phyloP scores from a whole-genome alignment of 2,113 vertebrate genomes.

The Ictalurus furcatus region DNA sequence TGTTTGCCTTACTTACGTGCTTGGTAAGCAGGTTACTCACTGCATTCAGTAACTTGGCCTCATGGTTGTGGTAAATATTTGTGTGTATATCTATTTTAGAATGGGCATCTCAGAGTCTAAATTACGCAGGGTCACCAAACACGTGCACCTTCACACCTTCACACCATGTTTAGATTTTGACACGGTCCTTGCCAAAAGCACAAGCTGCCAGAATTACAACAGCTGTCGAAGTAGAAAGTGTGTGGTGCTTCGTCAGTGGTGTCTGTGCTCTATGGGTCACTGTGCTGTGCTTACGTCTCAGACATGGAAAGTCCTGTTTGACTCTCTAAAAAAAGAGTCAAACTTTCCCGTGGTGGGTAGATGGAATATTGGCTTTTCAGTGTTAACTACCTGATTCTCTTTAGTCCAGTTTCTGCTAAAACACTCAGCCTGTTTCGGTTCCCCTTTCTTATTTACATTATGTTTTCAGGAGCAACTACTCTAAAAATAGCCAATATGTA shows the following conservation, averaged over 20 bases:
- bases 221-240: not conserved
- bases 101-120: not conserved
- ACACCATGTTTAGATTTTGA: not conserved
- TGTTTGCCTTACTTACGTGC: not conserved
- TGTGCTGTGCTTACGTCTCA: not conserved
- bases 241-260: not conserved
- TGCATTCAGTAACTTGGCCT: not conserved
- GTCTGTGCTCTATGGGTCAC: not conserved
- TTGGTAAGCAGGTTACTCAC: not conserved
- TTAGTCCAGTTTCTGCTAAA: slow-evolving; percentile 22
- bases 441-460: not conserved
- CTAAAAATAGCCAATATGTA: not conserved
- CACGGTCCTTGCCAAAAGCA: not conserved
- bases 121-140: not conserved
- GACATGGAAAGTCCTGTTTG: not conserved
- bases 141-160: not conserved
- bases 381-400: slow-evolving; percentile 18
- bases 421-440: slow-evolving; percentile 5
- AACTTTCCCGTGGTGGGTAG: slow-evolving; percentile 14
- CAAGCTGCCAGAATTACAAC: not conserved
- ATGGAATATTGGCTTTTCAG: not conserved
- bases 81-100: not conserved
- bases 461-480: not conserved
- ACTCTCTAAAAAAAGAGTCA: not conserved
- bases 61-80: not conserved